phyloP scores from a whole-genome alignment of 2,888 invertebrate species.

The Arenicola marina region DNA sequence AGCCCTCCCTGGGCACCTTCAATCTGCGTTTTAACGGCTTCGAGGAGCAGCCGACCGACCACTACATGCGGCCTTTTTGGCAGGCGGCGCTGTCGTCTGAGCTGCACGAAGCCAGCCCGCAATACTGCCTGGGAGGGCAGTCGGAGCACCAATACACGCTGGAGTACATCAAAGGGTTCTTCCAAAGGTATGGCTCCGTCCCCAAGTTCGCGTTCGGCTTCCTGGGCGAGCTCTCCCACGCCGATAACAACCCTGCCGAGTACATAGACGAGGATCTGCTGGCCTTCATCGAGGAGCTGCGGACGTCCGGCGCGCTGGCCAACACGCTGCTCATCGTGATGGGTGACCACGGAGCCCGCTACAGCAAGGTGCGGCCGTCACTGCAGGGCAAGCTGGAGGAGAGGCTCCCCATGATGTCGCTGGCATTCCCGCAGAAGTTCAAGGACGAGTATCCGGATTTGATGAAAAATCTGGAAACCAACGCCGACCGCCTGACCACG shows the following conservation, averaged over 20 bases:
- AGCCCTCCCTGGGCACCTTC: conserved; percentile 48
- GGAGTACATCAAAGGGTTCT: conserved; percentile 50
- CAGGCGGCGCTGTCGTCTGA: conserved; percentile 20
- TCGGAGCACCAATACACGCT: conserved; percentile 48
- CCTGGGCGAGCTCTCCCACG: conserved; percentile 48
- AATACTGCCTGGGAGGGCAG: conserved; percentile 43
- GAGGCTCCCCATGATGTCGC: conserved; percentile 51
- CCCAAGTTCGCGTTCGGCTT: conserved; percentile 52
- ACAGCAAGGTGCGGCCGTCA: conserved; percentile 43
- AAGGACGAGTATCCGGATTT: conserved; percentile 3
- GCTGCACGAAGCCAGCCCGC: conserved; percentile 2
- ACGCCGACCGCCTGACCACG: conserved; percentile 1
- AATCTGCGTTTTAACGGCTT: conserved; percentile 54
- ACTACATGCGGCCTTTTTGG: conserved; percentile 59
- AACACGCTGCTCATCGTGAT: conserved; percentile 51
- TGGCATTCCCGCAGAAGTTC: conserved; percentile 47
- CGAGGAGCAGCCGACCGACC: conserved; percentile 49
- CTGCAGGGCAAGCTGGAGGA: conserved; percentile 55
- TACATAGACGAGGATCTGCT: conserved; percentile 40
- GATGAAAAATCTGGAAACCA: not conserved
- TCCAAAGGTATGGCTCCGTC: conserved; percentile 32
- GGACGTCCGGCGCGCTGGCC: conserved; percentile 38
- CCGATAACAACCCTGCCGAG: conserved; percentile 51
- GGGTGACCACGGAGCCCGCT: conserved; percentile 54
- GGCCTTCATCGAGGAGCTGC: conserved; percentile 38